These are phyloP conservation scores for Sebastes hopkinsi DNA, from an alignment of 2,797 vertebrate species.

Conservation along the genomic window DNA sequence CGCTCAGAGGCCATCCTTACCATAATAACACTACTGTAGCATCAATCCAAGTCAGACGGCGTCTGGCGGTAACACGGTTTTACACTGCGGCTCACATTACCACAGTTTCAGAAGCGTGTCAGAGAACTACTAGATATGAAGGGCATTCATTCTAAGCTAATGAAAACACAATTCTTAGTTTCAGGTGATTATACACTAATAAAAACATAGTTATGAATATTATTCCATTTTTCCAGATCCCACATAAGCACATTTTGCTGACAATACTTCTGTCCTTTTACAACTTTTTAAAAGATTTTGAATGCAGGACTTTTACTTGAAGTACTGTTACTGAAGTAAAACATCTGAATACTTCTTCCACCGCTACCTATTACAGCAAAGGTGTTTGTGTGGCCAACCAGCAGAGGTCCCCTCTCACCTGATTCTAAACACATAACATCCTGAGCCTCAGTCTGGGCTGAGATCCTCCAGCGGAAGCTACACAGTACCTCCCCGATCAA, in stretches of 20 bases:
- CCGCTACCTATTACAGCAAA: background rate
- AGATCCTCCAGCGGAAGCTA: background rate
- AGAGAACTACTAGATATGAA: too few relatives aligned
- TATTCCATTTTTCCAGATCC: too few relatives aligned
- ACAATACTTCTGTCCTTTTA: background rate
- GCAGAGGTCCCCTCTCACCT: constrained; percentile 5
- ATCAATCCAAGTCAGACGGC: too few relatives aligned
- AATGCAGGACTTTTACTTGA: background rate
- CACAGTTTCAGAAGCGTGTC: too few relatives aligned
- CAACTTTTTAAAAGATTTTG: background rate
- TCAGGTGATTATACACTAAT: too few relatives aligned
- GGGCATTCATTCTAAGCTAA: too few relatives aligned
- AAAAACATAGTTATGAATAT: too few relatives aligned
- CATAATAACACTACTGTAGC: too few relatives aligned
- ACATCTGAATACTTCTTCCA: background rate
- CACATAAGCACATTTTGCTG: background rate
- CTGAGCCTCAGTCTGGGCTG: background rate
- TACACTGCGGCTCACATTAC: too few relatives aligned
- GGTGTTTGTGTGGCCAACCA: background rate
- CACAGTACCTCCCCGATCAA: constrained; percentile 17
- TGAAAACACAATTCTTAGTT: too few relatives aligned
- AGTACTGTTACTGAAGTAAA: background rate
- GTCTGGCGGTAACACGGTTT: too few relatives aligned
- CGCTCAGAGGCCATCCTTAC: too few relatives aligned
- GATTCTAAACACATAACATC: background rate